Evolutionary conservation across 2,113 vertebrate species (phyloP), one percentile per base, ranked within the genome.

Genomic region (Butorides virescens): DNA sequence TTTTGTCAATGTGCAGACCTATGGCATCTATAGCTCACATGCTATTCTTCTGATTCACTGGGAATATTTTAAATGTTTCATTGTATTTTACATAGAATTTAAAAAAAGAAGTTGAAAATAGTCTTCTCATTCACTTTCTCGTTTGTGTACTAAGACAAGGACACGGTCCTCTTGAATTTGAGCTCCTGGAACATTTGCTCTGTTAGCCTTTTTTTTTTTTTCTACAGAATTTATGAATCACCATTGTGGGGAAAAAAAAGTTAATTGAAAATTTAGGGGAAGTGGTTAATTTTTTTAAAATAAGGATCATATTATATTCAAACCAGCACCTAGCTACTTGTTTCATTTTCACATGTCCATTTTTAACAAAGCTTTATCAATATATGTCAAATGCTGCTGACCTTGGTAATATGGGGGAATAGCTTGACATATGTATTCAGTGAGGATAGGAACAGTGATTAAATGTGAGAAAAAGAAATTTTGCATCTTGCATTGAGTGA

Each of bases 221-320:
- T 66, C 30, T 29, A 14, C 16, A 25, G 49, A 83, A 73, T 82
- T 90, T 73, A 34, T 59, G 18, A 39, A 50, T 81, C 42, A 2
- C 46, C 15, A 26, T 5, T 0, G 11, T 30, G 39, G 50, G 3
- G 2, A 0, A 8, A 15, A 29, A 44, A 23, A 34, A 56, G 58
- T n/a, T 53, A 62, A 78, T 5, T 46, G 67, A 46, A 80, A 90
- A 66, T 66, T 25, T 59, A 76, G 62, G 25, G 8, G 21, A 65
- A 82, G 39, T 26, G 25, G 63, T 62, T 80, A 0, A 5, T 63
- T 70, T 91, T 91, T 91, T 90, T 30, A 75, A 67, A 92, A 49
- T 29, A 66, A 75, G 44, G 42, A 42, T 61, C 5, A 4, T 14
- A 36, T 49, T 87, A 8, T 32, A 44, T 73, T 78, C 27, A 42